Evolutionary conservation across 2,797 vertebrate species (phyloP), one percentile per base, ranked within the genome.

Genomic region (Cirrhinus molitorella): DNA sequence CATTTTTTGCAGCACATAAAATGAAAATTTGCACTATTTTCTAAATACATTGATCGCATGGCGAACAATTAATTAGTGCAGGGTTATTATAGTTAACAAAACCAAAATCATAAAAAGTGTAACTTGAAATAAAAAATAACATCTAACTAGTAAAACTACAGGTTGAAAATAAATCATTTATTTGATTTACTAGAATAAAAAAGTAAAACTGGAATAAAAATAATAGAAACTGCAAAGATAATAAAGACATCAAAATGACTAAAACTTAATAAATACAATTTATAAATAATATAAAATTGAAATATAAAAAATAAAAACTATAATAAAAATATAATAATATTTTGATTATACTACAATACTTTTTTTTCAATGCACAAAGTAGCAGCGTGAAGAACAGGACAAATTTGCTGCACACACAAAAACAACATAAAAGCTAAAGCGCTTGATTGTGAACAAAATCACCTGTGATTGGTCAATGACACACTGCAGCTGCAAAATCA

Each of bases 401-500:
- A 5, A 43, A n/a, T 7, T 21, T 11, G 2, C 65, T 6, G 21
- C 34, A 67, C 34, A 53, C 71, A n/a, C 31, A 57, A 55, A n/a
- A n/a, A 40, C 8, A 21, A 23, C 51, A 55, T 37, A 13, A 55
- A 40, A 55, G 21, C 72, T 23, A 23, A 74, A 74, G 21, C 23
- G 51, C 31, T 57, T 17, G 21, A 57, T 74, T 40, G 51, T 57
- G 72, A 57, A 23, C 31, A 57, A 74, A 74, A 74, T 74, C 72
- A 57, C 21, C 72, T 57, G 31, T 74, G 72, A 55, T 74, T 74
- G 72, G 51, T 37, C 31, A 57, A 37, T 74, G 72, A 74, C 72
- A 74, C 31, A 37, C 72, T 16, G 51, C 72, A 74, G 72, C 72
- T 74, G 51, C 72, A 40, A 57, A 57, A 74, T 74, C 13, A 23